Conservation (phyloP, 2,888 invertebrate species). For the Andrena chrysosceles region DNA sequence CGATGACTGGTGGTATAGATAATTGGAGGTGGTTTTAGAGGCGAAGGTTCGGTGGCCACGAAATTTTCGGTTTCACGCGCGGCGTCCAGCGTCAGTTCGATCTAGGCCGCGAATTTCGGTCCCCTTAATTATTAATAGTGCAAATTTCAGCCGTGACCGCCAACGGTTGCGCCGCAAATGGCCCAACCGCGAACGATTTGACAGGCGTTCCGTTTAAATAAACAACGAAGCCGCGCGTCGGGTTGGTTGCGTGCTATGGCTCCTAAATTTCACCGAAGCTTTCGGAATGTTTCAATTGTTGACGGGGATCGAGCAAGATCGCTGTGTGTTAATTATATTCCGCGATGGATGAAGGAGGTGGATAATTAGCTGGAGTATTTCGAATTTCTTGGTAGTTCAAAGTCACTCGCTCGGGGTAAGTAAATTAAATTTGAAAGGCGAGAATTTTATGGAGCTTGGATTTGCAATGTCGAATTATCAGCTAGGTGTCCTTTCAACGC, state of each 20-base stretch:
- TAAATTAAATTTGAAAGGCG: no score
- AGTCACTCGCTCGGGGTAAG: no score
- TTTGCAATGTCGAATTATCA: no score
- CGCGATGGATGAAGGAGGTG: no score
- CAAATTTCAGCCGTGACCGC: constrained; percentile 38
- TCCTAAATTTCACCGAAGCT: not conserved
- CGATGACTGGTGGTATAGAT: not conserved
- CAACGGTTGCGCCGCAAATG: constrained; percentile 35
- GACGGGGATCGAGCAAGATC: not conserved
- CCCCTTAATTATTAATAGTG: constrained; percentile 32
- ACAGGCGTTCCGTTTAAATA: constrained; percentile 37
- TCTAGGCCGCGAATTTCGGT: not conserved
- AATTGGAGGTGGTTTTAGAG: no score
- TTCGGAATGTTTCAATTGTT: not conserved
- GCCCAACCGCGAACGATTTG: constrained; percentile 36
- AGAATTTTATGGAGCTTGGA: no score
- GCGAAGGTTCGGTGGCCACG: no score
- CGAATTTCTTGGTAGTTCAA: no score
- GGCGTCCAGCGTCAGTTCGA: not conserved
- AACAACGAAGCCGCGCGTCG: constrained; percentile 42
- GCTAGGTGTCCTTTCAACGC: no score
- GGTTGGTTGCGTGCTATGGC: not conserved
- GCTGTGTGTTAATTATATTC: no score
- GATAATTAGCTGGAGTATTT: no score
- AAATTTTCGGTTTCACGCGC: not conserved